Evolutionary conservation across 1,140 invertebrate species (phyloP), one percentile per base, ranked within the genome.

Genomic region (Anastatus disparis): DNA sequence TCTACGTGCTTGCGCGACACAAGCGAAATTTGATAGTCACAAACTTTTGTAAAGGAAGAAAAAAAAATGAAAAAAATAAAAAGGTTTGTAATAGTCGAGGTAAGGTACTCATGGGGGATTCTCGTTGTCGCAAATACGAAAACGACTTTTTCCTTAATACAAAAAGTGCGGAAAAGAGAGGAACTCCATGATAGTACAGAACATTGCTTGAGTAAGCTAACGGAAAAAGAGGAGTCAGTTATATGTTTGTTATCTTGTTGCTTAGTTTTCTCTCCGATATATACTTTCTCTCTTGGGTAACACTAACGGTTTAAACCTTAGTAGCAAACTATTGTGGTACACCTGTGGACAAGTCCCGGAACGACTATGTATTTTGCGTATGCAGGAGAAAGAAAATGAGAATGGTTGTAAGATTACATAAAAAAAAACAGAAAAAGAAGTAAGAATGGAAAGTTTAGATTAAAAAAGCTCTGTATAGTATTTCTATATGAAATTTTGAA

Each of bases 291-390:
- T 50, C 61, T 9, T 50, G 61, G 61, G 44, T 7, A 7, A 22
- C 44, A 50, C 44, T 63, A 50, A 63, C 61, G 44, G 44, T 63
- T 63, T 31, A 42, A 63, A 50, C 27, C 61, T 63, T 29, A 17
- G 27, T 7, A 12, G n/a, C n/a, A 50, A 44, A 50, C 35, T 50
- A 50, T 44, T 26, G 61, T 44, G 46, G 24, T 44, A 3, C 13
- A n/a, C 9, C 22, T 38, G 55, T 15, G 61, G 44, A 63, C 61
- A 63, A 50, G 44, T 10, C 10, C 10, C 44, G 10, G 58, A 13
- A 12, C 20, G 26, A 50, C 13, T 20, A 24, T 17, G 22, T 24
- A 15, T 46, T 52, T 55, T 55, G 27, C 52, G 52, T 55, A 55
- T 31, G 29, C 27, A 55, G 7, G 3, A 15, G n/a, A 4, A 15